These are phyloP conservation scores for Phlogophora meticulosa DNA, from an alignment of 2,888 invertebrate species.

Conservation along the genomic window DNA sequence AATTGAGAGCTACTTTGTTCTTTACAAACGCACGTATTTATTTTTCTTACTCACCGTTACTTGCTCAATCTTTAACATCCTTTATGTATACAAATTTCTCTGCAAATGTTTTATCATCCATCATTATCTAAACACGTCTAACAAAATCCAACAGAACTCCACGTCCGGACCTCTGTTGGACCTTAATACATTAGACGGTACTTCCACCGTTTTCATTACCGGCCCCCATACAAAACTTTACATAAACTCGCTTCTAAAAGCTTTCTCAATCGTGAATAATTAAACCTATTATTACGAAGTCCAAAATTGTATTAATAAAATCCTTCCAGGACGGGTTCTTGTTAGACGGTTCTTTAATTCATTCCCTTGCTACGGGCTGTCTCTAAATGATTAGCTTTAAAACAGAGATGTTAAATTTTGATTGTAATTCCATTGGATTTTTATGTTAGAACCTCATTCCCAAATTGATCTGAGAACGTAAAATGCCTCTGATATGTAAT, in stretches of 20 bases:
- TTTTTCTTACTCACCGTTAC: constrained; percentile 37
- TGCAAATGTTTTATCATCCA: constrained; percentile 67
- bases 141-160: constrained; percentile 64
- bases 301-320: constrained; percentile 83
- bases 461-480: not conserved
- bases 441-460: constrained; percentile 14
- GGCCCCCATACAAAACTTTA: constrained; percentile 79
- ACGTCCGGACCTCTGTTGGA: constrained; percentile 60
- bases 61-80: constrained; percentile 27
- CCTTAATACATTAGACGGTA: constrained; percentile 69
- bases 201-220: constrained; percentile 79
- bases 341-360: constrained; percentile 71
- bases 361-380: constrained; percentile 59
- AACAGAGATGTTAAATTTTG: constrained; percentile 43
- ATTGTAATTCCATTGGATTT: constrained; percentile 34
- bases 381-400: constrained; percentile 58
- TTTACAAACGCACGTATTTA: not conserved
- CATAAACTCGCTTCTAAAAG: constrained; percentile 79
- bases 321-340: constrained; percentile 68
- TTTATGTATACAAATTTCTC: constrained; percentile 31
- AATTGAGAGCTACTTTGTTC: constrained; percentile 15
- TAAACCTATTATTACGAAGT: constrained; percentile 84
- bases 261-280: constrained; percentile 86
- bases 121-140: constrained; percentile 70
- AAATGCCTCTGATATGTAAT: no score